Conservation (phyloP, 2,888 invertebrate genomes). For the Spialia ferax region DNA sequence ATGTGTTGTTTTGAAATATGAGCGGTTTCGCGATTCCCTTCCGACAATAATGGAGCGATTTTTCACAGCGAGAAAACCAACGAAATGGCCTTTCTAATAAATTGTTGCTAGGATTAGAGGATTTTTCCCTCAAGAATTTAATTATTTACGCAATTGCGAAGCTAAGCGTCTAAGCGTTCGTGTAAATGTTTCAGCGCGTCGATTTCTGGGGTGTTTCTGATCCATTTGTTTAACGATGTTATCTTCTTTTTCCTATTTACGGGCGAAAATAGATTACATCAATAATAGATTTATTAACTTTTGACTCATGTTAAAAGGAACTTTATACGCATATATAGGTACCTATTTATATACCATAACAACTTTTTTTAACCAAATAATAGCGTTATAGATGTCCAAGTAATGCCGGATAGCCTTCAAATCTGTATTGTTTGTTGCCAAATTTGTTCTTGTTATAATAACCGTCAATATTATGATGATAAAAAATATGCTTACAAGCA, state of each 20-base stretch:
- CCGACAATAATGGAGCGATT: constrained; percentile 74
- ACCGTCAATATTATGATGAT: too few species aligned
- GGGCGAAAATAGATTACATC: neutral
- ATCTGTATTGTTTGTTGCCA: too few species aligned
- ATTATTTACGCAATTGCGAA: constrained; percentile 48
- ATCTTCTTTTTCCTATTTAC: neutral
- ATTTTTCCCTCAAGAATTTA: constrained; percentile 60
- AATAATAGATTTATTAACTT: too few species aligned
- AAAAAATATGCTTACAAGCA: too few species aligned
- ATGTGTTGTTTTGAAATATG: constrained; percentile 84
- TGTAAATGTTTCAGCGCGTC: constrained; percentile 32
- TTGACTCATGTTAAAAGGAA: too few species aligned
- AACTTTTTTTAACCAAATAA: too few species aligned
- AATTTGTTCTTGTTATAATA: too few species aligned
- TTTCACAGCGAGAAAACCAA: constrained; percentile 74
- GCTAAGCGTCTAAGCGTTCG: constrained; percentile 22
- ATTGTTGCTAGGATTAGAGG: constrained; percentile 66
- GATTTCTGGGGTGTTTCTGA: constrained; percentile 12
- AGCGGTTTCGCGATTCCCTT: constrained; percentile 64
- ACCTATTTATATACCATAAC: too few species aligned
- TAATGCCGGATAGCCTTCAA: too few species aligned
- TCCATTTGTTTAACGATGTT: neutral
- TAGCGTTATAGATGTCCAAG: too few species aligned
- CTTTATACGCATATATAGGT: too few species aligned
- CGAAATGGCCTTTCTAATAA: constrained; percentile 74